These are phyloP conservation scores for Lepidochrysops patricia DNA, from an alignment of 2,888 invertebrate genomes.

Conservation along the genomic window DNA sequence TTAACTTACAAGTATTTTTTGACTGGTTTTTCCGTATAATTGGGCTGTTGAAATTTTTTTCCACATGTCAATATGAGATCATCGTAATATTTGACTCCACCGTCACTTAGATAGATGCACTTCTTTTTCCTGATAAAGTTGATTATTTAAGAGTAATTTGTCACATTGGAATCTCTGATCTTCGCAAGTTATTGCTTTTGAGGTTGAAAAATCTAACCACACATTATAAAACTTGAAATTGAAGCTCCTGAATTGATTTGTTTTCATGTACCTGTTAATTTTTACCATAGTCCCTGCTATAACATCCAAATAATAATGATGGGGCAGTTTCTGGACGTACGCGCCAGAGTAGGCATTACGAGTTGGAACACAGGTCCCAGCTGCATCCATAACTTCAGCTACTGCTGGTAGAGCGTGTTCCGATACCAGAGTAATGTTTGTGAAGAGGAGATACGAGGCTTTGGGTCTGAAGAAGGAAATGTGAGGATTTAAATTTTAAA, in stretches of 20 bases:
- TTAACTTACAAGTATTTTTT: background rate
- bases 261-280: slow-evolving; percentile 76
- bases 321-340: slow-evolving; percentile 73
- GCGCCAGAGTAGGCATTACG: slow-evolving; percentile 69
- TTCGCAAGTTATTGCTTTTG: background rate
- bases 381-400: slow-evolving; percentile 49
- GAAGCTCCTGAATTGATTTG: no score
- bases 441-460: slow-evolving; percentile 73
- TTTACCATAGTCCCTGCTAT: slow-evolving; percentile 73
- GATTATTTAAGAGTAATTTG: no score
- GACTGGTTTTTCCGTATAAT: slow-evolving; percentile 41
- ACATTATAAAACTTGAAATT: no score
- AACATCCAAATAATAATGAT: slow-evolving; percentile 78
- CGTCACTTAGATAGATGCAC: slow-evolving; percentile 68
- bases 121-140: slow-evolving; percentile 63
- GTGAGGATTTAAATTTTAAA: background rate
- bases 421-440: slow-evolving; percentile 81
- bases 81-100: slow-evolving; percentile 67
- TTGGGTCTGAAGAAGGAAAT: slow-evolving; percentile 38
- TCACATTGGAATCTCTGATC: no score
- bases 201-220: no score
- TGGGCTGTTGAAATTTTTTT: slow-evolving; percentile 73
- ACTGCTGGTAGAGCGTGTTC: slow-evolving; percentile 75
- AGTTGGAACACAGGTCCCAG: slow-evolving; percentile 66
- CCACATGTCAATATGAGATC: slow-evolving; percentile 73